Evolutionary conservation across 1,140 invertebrate species (phyloP), one percentile per base, ranked within the genome.

Genomic region (Listronotus oregonensis): DNA sequence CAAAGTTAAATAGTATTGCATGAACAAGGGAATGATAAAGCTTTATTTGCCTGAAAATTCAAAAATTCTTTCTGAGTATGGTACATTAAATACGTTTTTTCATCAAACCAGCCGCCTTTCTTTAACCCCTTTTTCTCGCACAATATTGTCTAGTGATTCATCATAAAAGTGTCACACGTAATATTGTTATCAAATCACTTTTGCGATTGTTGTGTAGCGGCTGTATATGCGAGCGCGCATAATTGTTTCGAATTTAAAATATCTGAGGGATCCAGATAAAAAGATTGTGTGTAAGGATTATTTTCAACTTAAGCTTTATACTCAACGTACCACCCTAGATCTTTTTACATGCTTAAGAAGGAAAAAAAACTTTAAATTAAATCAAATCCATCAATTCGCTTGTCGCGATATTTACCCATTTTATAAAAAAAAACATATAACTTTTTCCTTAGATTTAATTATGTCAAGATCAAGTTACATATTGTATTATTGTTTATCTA

Each of bases 141-240:
- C 44, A 64, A 55, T 55, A 39, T 55, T 15, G 40, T 64, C 47
- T 27, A 47, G 63, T 40, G 63, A 65, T 65, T 55, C 63, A 65
- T 65, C 63, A 65, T 18, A 0, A 34, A 14, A 51, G 9, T 63
- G 51, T 67, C 52, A 63, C 39, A 21, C 6, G 49, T 10, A 18
- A 37, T 64, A 67, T 55, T 51, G 52, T 55, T 57, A 37, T 40
- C 34, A 57, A 57, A 58, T 65, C 62, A 58, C 63, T 50, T 14
- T 21, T 6, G 39, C 46, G 44, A 39, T 58, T 42, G 55, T 40
- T 11, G 34, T 1, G 56, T 37, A 27, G 21, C 21, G 21, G 21
- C 21, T 27, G 21, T 27, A 27, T 27, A 27, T 27, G 21, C 21
- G 21, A 27, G 21, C 60, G 21, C 50, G 52, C 52, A 56, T 55